These are phyloP conservation scores for Glossosoma conforme DNA, from an alignment of 1,140 invertebrate genomes.

Conservation along the genomic window DNA sequence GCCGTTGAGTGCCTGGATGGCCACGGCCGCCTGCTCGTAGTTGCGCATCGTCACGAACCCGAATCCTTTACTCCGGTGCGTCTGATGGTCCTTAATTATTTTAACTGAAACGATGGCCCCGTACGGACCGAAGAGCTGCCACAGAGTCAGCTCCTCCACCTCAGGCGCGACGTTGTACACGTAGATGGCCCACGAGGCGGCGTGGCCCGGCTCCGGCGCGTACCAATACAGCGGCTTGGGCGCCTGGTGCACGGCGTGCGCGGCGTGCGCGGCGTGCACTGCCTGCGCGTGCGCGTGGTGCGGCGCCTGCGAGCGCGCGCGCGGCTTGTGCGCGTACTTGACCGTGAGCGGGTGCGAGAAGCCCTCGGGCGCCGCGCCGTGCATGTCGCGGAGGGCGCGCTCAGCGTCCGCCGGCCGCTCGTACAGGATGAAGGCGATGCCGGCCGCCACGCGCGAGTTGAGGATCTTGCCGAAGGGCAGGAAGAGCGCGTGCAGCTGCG, in stretches of 20 bases:
- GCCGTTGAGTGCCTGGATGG: constrained; percentile 96
- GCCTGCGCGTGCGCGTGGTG: constrained; percentile 12
- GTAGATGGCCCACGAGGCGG: constrained; percentile 93
- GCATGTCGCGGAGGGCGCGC: constrained; percentile 47
- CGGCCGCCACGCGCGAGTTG: constrained; percentile 49
- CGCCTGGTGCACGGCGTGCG: constrained; percentile 56
- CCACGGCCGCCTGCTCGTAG: constrained; percentile 96
- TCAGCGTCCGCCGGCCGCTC: constrained; percentile 50
- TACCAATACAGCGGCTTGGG: constrained; percentile 99
- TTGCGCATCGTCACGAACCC: constrained; percentile 99
- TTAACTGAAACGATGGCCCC: constrained; percentile 98
- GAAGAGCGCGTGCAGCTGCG: constrained; percentile 50
- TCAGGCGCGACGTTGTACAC: constrained; percentile 98
- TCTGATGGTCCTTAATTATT: constrained; percentile 94
- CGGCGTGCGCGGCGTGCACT: constrained; percentile 42
- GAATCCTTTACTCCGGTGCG: constrained; percentile 99
- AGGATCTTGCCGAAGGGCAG: constrained; percentile 51
- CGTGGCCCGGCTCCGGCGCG: constrained; percentile 87
- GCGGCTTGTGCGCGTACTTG: constrained; percentile 53
- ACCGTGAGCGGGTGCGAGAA: constrained; percentile 50
- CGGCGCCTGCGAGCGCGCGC: constrained; percentile 37
- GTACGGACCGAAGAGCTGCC: constrained; percentile 98
- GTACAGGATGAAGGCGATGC: constrained; percentile 50
- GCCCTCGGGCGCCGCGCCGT: constrained; percentile 46
- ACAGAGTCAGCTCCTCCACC: constrained; percentile 95